phyloP scores from a whole-genome alignment of 2,888 invertebrate genomes.

The Elmis aenea region DNA sequence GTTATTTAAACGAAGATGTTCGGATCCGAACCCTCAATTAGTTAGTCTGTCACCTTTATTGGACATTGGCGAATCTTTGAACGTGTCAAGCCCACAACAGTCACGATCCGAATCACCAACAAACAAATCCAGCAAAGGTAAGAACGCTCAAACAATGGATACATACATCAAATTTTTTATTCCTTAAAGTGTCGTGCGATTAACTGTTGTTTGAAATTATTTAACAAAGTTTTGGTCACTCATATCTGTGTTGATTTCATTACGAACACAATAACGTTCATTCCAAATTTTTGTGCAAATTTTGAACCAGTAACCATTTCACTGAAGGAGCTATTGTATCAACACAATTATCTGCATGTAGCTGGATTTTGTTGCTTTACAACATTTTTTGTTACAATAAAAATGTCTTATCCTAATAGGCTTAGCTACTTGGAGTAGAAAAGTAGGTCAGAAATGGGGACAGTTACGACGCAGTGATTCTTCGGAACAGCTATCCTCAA shows the following conservation, averaged over 20 bases:
- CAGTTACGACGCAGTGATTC: constrained; percentile 56
- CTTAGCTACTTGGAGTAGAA: constrained; percentile 57
- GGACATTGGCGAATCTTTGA: constrained; percentile 29
- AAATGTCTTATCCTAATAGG: constrained; percentile 39
- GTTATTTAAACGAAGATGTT: constrained; percentile 52
- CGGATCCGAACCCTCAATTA: constrained; percentile 55
- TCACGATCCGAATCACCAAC: constrained; percentile 13
- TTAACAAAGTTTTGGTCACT: too few relatives aligned
- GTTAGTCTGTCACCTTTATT: constrained; percentile 49
- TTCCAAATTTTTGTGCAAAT: too few relatives aligned
- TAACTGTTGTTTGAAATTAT: too few relatives aligned
- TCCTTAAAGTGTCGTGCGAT: too few relatives aligned
- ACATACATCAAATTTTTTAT: too few relatives aligned
- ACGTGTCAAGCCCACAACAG: constrained; percentile 19
- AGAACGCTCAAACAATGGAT: too few relatives aligned
- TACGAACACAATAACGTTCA: too few relatives aligned
- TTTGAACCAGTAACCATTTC: constrained; percentile 18
- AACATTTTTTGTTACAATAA: constrained; percentile 9
- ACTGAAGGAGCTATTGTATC: too few relatives aligned
- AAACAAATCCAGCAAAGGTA: constrained; percentile 25
- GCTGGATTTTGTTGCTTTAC: too few relatives aligned
- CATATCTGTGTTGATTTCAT: too few relatives aligned
- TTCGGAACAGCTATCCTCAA: constrained; percentile 49
- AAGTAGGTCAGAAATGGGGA: constrained; percentile 57
- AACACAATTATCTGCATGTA: too few relatives aligned